These are phyloP conservation scores for Lagodon rhomboides DNA, from an alignment of 2,797 vertebrate species.

Conservation along the genomic window DNA sequence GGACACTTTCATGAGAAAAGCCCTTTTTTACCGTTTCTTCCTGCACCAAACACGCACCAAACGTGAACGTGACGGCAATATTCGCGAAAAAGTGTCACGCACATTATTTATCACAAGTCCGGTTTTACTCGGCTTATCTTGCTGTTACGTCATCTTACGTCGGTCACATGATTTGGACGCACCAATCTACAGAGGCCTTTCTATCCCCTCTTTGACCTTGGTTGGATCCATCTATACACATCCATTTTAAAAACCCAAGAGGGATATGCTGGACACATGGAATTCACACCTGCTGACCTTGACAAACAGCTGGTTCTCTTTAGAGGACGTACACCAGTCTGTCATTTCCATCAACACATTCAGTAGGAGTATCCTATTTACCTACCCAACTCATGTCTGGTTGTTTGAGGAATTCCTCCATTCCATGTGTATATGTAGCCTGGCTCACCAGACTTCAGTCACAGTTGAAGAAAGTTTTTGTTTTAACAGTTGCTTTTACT, in stretches of 20 bases:
- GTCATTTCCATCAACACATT: not conserved
- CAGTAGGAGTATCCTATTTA: not conserved
- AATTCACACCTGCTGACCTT: constrained; percentile 23
- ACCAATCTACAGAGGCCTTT: constrained; percentile 12
- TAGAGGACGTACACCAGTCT: not conserved
- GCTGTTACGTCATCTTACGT: too few species aligned
- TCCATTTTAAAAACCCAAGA: constrained; percentile 29
- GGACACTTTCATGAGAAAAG: too few species aligned
- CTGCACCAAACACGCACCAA: too few species aligned
- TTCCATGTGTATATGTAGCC: not conserved
- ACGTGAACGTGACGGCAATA: too few species aligned
- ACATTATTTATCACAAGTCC: too few species aligned
- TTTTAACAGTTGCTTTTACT: too few species aligned
- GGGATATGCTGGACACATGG: constrained; percentile 16
- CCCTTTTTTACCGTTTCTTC: too few species aligned
- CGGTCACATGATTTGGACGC: too few species aligned
- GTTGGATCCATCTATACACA: constrained; percentile 14
- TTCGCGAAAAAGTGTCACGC: too few species aligned
- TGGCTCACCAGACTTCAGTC: too few species aligned
- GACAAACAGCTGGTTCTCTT: constrained; percentile 19
- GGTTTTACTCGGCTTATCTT: too few species aligned
- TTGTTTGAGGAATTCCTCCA: not conserved
- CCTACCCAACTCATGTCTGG: not conserved
- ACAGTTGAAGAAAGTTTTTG: too few species aligned
- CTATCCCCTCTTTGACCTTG: constrained; percentile 19